Conservation (phyloP, 2,797 vertebrate species). For the Psittacula echo region DNA sequence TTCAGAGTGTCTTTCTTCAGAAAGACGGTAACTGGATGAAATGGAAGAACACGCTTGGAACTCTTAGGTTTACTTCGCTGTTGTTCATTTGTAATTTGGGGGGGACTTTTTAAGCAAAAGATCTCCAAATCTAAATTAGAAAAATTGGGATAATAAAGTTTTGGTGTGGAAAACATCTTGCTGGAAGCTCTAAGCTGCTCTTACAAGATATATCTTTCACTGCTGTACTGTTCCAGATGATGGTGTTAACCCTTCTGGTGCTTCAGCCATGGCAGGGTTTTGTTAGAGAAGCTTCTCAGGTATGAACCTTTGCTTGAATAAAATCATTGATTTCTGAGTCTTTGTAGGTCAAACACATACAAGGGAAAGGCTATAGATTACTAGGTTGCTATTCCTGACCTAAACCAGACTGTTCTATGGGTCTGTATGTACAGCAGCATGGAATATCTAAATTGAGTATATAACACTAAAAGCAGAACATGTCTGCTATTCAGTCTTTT, state of each 20-base stretch:
- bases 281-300: background rate
- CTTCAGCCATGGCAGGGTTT: background rate
- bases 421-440: background rate
- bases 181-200: background rate
- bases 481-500: background rate
- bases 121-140: background rate
- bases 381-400: background rate
- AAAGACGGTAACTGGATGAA: background rate
- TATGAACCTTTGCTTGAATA: background rate
- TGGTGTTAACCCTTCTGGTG: background rate
- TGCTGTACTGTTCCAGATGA: background rate
- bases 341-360: background rate
- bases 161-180: background rate
- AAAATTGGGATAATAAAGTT: background rate
- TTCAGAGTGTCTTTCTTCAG: background rate
- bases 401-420: background rate
- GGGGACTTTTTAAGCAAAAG: background rate
- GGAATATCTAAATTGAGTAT: background rate
- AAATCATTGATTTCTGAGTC: background rate
- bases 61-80: background rate
- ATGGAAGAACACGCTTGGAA: background rate
- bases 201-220: background rate
- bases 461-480: background rate
- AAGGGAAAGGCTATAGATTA: background rate
- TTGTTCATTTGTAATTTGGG: background rate